Evolutionary conservation across 2,888 invertebrate species (phyloP).

Genomic region (Horisme vitalbata): DNA sequence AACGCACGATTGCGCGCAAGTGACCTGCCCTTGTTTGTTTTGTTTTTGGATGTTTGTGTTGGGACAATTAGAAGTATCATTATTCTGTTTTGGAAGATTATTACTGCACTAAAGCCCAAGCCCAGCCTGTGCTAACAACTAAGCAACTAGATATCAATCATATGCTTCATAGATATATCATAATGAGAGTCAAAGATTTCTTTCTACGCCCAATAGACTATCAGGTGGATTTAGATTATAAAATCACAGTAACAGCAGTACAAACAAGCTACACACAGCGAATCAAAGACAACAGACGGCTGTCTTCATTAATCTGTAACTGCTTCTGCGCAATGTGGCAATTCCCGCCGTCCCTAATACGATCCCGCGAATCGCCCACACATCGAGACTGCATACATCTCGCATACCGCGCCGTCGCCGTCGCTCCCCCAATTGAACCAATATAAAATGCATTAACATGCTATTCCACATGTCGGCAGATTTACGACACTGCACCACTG

Average conservation of each 20-base stretch:
- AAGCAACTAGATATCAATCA: too few species aligned
- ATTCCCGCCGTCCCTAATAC: conserved; percentile 67
- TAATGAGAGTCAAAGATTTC: too few species aligned
- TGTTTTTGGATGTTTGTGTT: conserved; percentile 48
- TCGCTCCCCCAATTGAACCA: conserved; percentile 78
- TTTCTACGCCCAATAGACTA: too few species aligned
- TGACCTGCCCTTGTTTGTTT: conserved; percentile 62
- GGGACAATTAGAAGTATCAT: conserved; percentile 26
- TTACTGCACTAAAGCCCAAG: too few species aligned
- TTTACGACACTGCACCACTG: conserved; percentile 44
- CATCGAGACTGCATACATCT: conserved; percentile 39
- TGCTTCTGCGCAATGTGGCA: conserved; percentile 51
- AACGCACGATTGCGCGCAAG: conserved; percentile 70
- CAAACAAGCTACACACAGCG: not conserved
- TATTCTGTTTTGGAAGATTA: not conserved
- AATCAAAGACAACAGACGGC: conserved; percentile 17
- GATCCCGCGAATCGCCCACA: conserved; percentile 80
- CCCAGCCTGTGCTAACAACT: too few species aligned
- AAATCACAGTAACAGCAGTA: too few species aligned
- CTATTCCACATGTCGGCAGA: conserved; percentile 69
- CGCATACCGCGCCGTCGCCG: conserved; percentile 80
- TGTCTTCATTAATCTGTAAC: conserved; percentile 32
- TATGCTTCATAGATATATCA: too few species aligned
- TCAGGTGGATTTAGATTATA: too few species aligned
- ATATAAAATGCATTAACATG: conserved; percentile 82